Base-by-base conservation (phyloP, 2,888 invertebrate species). In the Mechanitis mazaeus region DNA sequence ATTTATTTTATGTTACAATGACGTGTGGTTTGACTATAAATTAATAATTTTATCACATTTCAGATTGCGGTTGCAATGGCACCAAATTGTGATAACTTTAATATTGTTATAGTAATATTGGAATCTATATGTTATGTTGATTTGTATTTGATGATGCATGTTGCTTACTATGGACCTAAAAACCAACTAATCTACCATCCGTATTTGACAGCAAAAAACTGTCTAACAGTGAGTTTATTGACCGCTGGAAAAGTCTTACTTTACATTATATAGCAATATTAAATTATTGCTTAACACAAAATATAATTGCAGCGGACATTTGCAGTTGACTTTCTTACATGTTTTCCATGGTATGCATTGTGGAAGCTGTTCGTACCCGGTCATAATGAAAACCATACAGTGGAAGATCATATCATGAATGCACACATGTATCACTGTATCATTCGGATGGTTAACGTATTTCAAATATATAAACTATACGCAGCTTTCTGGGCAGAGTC, bases 171-270 rank as follows among this genome's bases (percentile, higher is more conserved):
- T 63, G 91, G 90, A 1, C 64, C 78, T 0, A 84, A 87, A 69
- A 87, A 91, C 66, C 90, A 90, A 67, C 73, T 91, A 9, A 86
- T 91, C 60, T 88, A 87, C 66, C 91, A 92, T 75, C 91, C 91
- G 7, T 88, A 89, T 69, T 77, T 87, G 73, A 92, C 91, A 5
- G 90, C 91, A 1, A 81, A 72, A 64, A 80, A 91, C 68, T 91
- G 91, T 75, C 66, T 91, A 9, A 81, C 70, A 71, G 89, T 87
- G 64, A 73, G 75, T 67, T 35, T 28, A 50, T 31, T 50, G 11
- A 20, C 7, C 20, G 31, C 1, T 33, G 2, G 33, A 11, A 31
- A 5, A 9, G 45, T 11, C 20, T n/a, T 54, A 9, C 20, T 46
- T 45, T 46, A 28, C 3, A 33, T 42, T 2, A 42, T 42, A 9